These are phyloP conservation scores for Habrosyne pyritoides DNA, from an alignment of 2,888 invertebrate genomes.

Conservation along the genomic window DNA sequence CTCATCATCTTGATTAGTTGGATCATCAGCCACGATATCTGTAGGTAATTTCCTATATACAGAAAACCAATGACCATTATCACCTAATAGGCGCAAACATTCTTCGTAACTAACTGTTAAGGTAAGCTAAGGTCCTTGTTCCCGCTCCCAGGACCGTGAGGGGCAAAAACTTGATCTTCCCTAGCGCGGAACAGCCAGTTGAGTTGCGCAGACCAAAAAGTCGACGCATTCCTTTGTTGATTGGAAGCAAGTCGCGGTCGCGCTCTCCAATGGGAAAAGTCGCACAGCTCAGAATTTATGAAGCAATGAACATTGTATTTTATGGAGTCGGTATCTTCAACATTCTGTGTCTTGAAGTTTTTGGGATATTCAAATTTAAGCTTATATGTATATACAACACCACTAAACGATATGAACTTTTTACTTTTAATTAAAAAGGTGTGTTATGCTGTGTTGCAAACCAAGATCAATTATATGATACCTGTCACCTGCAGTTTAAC, in stretches of 20 bases:
- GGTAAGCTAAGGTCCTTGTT: constrained; percentile 52
- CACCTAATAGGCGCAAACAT: not conserved
- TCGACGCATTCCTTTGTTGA: constrained; percentile 78
- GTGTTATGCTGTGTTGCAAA: not conserved
- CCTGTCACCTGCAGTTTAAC: too few species aligned
- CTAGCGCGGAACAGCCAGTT: constrained; percentile 39
- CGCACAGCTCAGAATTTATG: constrained; percentile 50
- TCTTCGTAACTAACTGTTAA: constrained; percentile 48
- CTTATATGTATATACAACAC: not conserved
- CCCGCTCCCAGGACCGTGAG: constrained; percentile 39
- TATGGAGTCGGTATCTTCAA: constrained; percentile 53
- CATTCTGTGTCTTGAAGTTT: constrained; percentile 8
- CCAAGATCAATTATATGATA: not conserved
- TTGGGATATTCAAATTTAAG: not conserved
- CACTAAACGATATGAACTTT: not conserved
- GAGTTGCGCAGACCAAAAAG: constrained; percentile 66
- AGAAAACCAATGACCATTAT: not conserved
- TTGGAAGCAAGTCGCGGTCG: constrained; percentile 74
- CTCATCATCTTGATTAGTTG: not conserved
- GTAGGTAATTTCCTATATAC: constrained; percentile 16
- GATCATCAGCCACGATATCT: not conserved
- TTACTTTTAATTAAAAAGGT: not conserved
- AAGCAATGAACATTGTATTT: constrained; percentile 34
- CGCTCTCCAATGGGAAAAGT: constrained; percentile 72
- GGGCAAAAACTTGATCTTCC: constrained; percentile 68